These are phyloP conservation scores for Oscheius onirici DNA, from an alignment of 2,888 invertebrate genomes.

Conservation along the genomic window DNA sequence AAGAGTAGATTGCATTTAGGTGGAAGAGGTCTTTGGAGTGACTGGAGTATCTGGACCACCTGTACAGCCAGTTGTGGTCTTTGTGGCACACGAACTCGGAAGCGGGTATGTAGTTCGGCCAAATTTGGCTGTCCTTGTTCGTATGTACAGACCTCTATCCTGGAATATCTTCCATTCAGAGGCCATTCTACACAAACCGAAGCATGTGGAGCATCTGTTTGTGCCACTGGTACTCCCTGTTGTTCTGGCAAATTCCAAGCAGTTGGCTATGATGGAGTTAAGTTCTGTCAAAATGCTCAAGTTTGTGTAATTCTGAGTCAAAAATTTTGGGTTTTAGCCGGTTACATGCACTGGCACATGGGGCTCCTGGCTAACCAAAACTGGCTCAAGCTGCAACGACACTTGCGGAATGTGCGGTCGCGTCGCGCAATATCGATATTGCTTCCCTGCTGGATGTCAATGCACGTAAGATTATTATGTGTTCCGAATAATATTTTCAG, in stretches of 20 bases:
- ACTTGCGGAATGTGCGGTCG: conserved; percentile 50
- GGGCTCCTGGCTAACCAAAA: conserved; percentile 36
- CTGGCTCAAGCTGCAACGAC: conserved; percentile 39
- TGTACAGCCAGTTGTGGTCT: background rate
- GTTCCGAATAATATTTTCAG: background rate
- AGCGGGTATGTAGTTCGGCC: background rate
- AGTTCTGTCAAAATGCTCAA: conserved; percentile 45
- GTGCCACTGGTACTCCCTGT: background rate
- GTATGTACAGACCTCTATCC: too few species aligned
- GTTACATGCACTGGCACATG: conserved; percentile 44
- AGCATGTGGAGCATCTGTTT: background rate
- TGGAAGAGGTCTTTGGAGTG: background rate
- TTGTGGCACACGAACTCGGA: background rate
- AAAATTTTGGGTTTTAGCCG: conserved; percentile 30
- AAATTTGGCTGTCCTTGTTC: background rate
- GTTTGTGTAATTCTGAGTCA: too few species aligned
- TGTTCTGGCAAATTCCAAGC: conserved; percentile 40
- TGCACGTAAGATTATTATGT: background rate
- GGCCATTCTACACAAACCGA: background rate
- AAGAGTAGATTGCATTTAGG: background rate
- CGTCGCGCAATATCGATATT: conserved; percentile 31
- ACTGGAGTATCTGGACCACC: background rate
- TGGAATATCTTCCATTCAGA: too few species aligned
- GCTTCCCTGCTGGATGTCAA: conserved; percentile 41
- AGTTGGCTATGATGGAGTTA: conserved; percentile 45